These are phyloP conservation scores for Ariolimax columbianus DNA, from an alignment of 2,888 invertebrate genomes.

Conservation along the genomic window DNA sequence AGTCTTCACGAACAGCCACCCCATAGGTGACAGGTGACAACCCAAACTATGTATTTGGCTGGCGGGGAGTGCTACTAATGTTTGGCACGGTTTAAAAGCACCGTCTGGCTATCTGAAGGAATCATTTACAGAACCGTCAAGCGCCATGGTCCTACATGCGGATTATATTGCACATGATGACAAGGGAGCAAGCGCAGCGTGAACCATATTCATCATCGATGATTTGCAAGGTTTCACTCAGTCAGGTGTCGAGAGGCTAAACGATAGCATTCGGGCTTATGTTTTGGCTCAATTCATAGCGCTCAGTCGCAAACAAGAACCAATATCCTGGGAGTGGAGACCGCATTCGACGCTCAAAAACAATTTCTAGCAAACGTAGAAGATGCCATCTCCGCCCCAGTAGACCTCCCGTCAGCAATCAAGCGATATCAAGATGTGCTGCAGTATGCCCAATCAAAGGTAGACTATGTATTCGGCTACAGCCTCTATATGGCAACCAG, in stretches of 20 bases:
- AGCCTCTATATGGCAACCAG: background rate
- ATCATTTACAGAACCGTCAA: no score
- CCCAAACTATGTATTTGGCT: background rate
- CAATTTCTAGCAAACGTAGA: background rate
- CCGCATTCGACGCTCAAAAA: background rate
- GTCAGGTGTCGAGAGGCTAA: no score
- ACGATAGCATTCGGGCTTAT: no score
- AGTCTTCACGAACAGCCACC: background rate
- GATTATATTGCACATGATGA: background rate
- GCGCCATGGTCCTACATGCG: background rate
- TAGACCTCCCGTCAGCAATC: background rate
- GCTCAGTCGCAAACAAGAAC: no score
- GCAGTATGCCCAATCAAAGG: background rate
- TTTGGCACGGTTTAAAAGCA: background rate
- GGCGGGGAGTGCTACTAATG: background rate
- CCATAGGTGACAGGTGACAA: background rate
- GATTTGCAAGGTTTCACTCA: no score
- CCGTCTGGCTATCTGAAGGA: background rate
- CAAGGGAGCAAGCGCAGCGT: no score
- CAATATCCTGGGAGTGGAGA: no score
- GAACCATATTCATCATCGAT: no score
- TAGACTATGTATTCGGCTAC: background rate
- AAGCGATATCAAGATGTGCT: slow-evolving; percentile 6
- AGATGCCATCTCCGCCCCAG: background rate
- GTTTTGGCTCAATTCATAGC: no score